These are phyloP conservation scores for Crioceris asparagi DNA, from an alignment of 2,888 invertebrate species.

Conservation along the genomic window DNA sequence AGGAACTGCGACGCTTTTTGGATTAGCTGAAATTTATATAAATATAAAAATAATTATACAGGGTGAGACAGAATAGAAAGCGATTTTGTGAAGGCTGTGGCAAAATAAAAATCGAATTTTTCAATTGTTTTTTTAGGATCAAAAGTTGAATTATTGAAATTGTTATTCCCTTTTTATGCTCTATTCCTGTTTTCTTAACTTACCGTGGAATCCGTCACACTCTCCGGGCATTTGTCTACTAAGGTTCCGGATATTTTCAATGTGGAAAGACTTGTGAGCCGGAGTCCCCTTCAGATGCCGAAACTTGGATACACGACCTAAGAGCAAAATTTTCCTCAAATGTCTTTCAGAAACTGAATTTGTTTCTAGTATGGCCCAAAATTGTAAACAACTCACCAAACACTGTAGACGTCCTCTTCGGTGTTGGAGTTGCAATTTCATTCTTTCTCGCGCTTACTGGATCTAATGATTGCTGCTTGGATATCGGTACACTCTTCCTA, in stretches of 20 bases:
- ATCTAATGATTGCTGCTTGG: slow-evolving; percentile 43
- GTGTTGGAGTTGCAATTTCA: slow-evolving; percentile 47
- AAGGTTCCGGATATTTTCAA: slow-evolving; percentile 84
- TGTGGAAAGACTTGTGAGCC: slow-evolving; percentile 80
- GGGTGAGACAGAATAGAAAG: no score
- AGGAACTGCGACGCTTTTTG: slow-evolving; percentile 79
- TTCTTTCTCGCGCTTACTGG: slow-evolving; percentile 35
- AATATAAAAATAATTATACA: not conserved
- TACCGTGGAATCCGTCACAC: slow-evolving; percentile 86
- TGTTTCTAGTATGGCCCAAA: not conserved
- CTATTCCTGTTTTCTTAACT: no score
- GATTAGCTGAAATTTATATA: slow-evolving; percentile 62
- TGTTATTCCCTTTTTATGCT: no score
- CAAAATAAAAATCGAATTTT: no score
- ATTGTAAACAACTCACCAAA: slow-evolving; percentile 53
- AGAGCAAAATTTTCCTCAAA: slow-evolving; percentile 10
- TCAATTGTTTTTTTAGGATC: no score
- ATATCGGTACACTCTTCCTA: slow-evolving; percentile 38
- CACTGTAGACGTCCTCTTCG: slow-evolving; percentile 76
- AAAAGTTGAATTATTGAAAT: no score
- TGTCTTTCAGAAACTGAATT: not conserved
- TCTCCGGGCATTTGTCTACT: slow-evolving; percentile 88
- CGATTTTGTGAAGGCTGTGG: no score
- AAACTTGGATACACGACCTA: slow-evolving; percentile 81
- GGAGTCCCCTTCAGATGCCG: slow-evolving; percentile 85